Conservation (phyloP, 1,140 invertebrate genomes). For the Delia radicum region DNA sequence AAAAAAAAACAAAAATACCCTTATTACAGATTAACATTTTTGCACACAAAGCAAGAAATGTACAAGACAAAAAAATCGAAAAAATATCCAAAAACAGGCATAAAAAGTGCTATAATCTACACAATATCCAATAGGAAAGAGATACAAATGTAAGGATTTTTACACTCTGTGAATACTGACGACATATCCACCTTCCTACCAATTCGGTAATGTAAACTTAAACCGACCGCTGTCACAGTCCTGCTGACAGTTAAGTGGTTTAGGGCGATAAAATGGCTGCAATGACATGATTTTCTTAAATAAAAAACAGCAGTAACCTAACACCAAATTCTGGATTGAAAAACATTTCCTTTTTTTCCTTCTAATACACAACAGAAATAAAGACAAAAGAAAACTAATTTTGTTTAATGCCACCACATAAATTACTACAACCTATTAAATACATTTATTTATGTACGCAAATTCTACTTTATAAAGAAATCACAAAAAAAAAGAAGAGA, state of each 20-base stretch:
- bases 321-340: not conserved
- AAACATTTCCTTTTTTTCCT: not conserved
- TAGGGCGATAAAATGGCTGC: slow-evolving; percentile 24
- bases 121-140: not conserved
- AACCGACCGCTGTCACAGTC: slow-evolving; percentile 16
- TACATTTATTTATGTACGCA: not conserved
- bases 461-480: not conserved
- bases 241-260: slow-evolving; percentile 25
- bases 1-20: not conserved
- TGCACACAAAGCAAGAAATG: slow-evolving; percentile 15
- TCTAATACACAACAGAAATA: not conserved
- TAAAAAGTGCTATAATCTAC: slow-evolving; percentile 1
- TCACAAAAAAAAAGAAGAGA: too few species aligned
- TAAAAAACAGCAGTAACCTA: not conserved
- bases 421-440: slow-evolving; percentile 10
- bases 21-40: slow-evolving; percentile 22
- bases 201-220: not conserved
- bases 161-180: not conserved
- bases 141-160: slow-evolving; percentile 13
- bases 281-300: slow-evolving; percentile 11
- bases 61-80: not conserved
- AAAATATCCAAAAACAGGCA: not conserved
- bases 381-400: not conserved
- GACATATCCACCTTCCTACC: not conserved
- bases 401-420: slow-evolving; percentile 6